Percentiles rank a stretch among this genome's conserved stretches.
These are phyloP conservation scores for Caenorhabditis latens DNA, from an alignment of 1,140 invertebrate genomes.

Conservation along the genomic window DNA sequence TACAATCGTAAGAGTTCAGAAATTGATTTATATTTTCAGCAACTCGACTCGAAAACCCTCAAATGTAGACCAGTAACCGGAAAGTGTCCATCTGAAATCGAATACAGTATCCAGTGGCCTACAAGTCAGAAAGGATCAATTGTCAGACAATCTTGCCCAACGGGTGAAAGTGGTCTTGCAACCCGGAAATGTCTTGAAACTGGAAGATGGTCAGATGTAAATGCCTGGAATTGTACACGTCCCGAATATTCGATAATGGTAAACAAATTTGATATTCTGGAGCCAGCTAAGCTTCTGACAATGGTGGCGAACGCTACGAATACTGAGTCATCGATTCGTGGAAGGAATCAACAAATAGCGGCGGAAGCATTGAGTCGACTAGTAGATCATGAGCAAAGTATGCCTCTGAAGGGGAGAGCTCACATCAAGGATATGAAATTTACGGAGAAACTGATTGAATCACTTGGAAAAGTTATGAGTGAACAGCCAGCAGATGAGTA, in stretches of 20 bases:
- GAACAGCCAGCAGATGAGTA: slow-evolving; percentile 52
- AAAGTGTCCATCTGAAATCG: slow-evolving; percentile 73
- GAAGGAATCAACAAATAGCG: slow-evolving; percentile 54
- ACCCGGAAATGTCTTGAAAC: slow-evolving; percentile 69
- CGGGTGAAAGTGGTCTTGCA: slow-evolving; percentile 72
- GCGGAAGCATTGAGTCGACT: slow-evolving; percentile 36
- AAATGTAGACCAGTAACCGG: slow-evolving; percentile 70
- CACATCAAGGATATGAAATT: slow-evolving; percentile 57
- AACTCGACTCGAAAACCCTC: slow-evolving; percentile 70
- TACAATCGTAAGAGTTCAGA: neutral
- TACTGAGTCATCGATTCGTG: slow-evolving; percentile 41
- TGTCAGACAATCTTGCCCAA: slow-evolving; percentile 67
- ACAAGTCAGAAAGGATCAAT: slow-evolving; percentile 67
- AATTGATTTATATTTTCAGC: slow-evolving; percentile 21
- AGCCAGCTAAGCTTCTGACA: slow-evolving; percentile 47
- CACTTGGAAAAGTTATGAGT: slow-evolving; percentile 44
- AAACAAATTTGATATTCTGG: slow-evolving; percentile 58
- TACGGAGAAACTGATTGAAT: slow-evolving; percentile 30
- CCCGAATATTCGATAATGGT: slow-evolving; percentile 64
- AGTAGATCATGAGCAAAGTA: slow-evolving; percentile 48
- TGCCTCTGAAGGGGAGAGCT: slow-evolving; percentile 25
- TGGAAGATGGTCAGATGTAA: slow-evolving; percentile 67
- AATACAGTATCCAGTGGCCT: slow-evolving; percentile 74
- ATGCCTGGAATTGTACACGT: slow-evolving; percentile 74
- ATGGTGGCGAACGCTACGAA: slow-evolving; percentile 57